Evolutionary conservation across 1,140 invertebrate species (phyloP).

Genomic region (Dreissena polymorpha): DNA sequence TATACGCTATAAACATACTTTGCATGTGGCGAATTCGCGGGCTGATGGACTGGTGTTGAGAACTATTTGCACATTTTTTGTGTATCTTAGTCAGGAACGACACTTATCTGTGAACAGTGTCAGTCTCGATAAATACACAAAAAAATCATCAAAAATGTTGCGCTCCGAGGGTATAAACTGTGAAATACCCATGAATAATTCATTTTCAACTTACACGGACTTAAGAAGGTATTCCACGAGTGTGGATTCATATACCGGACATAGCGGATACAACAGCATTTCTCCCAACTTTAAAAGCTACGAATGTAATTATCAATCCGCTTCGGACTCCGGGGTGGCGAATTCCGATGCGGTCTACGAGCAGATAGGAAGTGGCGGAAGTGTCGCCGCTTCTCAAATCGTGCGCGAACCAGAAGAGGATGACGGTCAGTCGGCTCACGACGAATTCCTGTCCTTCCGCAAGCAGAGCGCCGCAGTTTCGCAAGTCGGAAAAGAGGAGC

Average conservation of each 20-base stretch:
- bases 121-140: slow-evolving; percentile 39
- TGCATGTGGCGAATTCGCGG: slow-evolving; percentile 36
- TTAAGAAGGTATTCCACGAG: neutral
- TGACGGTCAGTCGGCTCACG: neutral
- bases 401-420: neutral
- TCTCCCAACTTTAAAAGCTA: slow-evolving; percentile 20
- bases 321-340: neutral
- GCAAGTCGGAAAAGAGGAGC: slow-evolving; percentile 11
- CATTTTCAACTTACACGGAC: slow-evolving; percentile 44
- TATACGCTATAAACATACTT: slow-evolving; percentile 47
- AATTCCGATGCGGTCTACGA: slow-evolving; percentile 37
- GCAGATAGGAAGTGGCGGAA: slow-evolving; percentile 27
- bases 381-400: neutral
- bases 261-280: slow-evolving; percentile 15
- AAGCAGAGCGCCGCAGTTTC: neutral
- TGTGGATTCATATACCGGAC: neutral
- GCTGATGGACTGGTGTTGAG: slow-evolving; percentile 22
- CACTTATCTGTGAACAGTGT: slow-evolving; percentile 32
- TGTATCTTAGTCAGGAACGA: slow-evolving; percentile 10
- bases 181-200: slow-evolving; percentile 54
- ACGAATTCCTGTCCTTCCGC: slow-evolving; percentile 1
- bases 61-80: slow-evolving; percentile 53
- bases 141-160: slow-evolving; percentile 41
- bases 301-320: slow-evolving; percentile 32
- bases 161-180: slow-evolving; percentile 43